Evolutionary conservation across 2,113 vertebrate species (phyloP).

Genomic region (Balaeniceps rex): DNA sequence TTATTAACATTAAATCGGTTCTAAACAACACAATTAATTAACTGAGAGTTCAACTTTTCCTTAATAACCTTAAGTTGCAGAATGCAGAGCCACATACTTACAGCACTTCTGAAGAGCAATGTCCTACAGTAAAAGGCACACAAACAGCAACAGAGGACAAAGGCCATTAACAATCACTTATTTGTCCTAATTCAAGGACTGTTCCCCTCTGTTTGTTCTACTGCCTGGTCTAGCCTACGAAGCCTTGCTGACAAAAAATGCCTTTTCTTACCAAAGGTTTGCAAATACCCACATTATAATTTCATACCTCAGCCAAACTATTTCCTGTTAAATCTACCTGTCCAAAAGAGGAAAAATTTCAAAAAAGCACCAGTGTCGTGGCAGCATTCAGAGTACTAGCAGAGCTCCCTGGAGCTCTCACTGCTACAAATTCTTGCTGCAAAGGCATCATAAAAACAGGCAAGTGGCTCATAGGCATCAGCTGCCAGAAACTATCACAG

Average conservation of each 20-base stretch:
- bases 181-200: slow-evolving; percentile 56
- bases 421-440: background rate
- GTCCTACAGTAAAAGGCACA: background rate
- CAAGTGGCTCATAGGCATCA: background rate
- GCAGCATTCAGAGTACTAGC: background rate
- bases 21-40: background rate
- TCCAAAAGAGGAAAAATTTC: background rate
- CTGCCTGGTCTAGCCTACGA: background rate
- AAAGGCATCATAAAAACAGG: background rate
- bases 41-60: background rate
- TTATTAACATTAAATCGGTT: background rate
- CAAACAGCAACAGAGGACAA: slow-evolving; percentile 45
- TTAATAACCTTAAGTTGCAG: background rate
- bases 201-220: background rate
- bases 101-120: background rate
- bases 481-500: background rate
- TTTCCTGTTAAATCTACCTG: background rate
- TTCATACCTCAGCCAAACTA: background rate
- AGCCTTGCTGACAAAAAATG: background rate
- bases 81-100: background rate
- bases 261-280: background rate
- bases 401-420: background rate
- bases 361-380: background rate
- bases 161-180: slow-evolving; percentile 53
- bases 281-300: background rate